Evolutionary conservation across 1,140 invertebrate genomes (phyloP).

Genomic region (Sarcophaga bullata): DNA sequence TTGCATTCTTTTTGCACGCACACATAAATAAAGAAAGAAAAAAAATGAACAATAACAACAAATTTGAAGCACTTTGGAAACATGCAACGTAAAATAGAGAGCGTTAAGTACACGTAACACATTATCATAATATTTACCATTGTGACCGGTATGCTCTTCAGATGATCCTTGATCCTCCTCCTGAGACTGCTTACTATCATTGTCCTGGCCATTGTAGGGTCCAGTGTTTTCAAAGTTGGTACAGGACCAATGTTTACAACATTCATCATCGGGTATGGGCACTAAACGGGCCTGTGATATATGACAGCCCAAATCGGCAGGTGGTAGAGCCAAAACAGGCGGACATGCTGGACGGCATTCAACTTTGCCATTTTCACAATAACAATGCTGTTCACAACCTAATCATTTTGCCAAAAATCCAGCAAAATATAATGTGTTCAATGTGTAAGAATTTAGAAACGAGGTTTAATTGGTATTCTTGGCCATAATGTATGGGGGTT

Average conservation of each 20-base stretch:
- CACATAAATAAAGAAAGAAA: not conserved
- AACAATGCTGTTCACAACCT: constrained; percentile 86
- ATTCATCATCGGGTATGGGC: constrained; percentile 81
- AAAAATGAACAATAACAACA: not conserved
- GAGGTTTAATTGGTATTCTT: constrained; percentile 23
- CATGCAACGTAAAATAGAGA: constrained; percentile 25
- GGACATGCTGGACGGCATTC: constrained; percentile 84
- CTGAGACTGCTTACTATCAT: not conserved
- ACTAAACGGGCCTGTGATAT: constrained; percentile 72
- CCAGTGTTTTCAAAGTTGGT: constrained; percentile 36
- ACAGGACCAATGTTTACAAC: constrained; percentile 81
- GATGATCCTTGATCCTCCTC: constrained; percentile 23
- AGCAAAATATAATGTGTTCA: not conserved
- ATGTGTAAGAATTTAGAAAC: not conserved
- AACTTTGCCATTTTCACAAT: constrained; percentile 86
- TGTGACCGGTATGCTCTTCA: constrained; percentile 4
- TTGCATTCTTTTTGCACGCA: not conserved
- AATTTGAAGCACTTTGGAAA: not conserved
- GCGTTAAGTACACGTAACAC: not conserved
- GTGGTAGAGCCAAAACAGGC: constrained; percentile 77
- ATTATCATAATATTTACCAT: constrained; percentile 43
- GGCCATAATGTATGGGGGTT: constrained; percentile 11
- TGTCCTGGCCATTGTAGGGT: constrained; percentile 32
- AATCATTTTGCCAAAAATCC: constrained; percentile 53
- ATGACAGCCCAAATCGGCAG: constrained; percentile 77